Evolutionary conservation across 2,113 vertebrate genomes (phyloP).

Genomic region (Rhinoderma darwinii): DNA sequence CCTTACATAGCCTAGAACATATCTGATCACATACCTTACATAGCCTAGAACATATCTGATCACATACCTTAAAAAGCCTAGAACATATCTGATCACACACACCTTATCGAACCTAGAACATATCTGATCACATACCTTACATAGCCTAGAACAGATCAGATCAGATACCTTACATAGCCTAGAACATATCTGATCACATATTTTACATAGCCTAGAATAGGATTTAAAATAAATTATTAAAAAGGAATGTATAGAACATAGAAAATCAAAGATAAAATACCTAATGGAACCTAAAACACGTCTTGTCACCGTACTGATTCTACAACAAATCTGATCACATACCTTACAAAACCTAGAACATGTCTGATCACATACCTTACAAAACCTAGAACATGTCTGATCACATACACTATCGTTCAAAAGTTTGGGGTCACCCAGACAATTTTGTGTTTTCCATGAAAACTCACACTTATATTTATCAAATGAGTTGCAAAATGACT

Average conservation of each 20-base stretch:
- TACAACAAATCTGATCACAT: background rate
- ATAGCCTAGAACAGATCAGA: background rate
- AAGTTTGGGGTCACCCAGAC: no score
- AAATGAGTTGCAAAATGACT: no score
- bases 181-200: background rate
- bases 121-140: background rate
- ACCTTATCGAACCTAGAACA: background rate
- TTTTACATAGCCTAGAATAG: background rate
- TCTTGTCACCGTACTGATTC: no score
- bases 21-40: background rate
- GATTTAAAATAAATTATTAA: no score
- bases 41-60: background rate
- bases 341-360: background rate
- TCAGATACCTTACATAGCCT: background rate
- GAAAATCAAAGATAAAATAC: no score
- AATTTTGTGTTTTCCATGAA: no score
- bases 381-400: background rate
- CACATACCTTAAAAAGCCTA: background rate
- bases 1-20: no score
- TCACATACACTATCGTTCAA: background rate
- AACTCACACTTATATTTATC: no score
- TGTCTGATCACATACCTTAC: background rate
- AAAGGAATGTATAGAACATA: no score
- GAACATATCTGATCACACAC: background rate
- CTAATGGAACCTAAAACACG: no score